Percentiles rank a stretch among this genome's conserved stretches.
Conservation (phyloP, 1,140 invertebrate species). For the Panagrolaimus sp. region DNA sequence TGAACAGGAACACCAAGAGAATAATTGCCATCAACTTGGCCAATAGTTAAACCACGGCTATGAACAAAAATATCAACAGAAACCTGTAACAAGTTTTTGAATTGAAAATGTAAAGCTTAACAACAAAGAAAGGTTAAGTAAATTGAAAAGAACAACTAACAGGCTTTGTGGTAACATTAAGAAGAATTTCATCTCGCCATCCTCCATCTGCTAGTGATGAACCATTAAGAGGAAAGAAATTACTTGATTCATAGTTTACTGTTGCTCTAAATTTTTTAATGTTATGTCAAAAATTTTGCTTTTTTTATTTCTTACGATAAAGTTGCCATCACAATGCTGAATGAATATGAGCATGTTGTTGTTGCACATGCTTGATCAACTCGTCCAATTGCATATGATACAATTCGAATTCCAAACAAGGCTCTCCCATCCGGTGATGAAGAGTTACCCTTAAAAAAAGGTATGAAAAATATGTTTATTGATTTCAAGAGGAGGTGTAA, state of each 20-base stretch:
- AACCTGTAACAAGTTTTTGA: not conserved
- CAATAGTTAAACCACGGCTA: not conserved
- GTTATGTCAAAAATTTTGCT: no score
- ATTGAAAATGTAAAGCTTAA: not conserved
- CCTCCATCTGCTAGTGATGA: no score
- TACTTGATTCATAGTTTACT: conserved; percentile 1
- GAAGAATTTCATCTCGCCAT: not conserved
- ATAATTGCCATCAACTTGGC: not conserved
- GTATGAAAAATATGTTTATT: no score
- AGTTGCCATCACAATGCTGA: no score
- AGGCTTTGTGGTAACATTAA: not conserved
- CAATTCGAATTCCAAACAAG: no score
- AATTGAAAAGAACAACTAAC: not conserved
- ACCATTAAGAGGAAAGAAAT: not conserved
- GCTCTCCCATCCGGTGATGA: no score
- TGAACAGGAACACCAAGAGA: not conserved
- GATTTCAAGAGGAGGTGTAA: no score
- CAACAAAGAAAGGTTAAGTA: not conserved
- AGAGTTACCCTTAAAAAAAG: no score
- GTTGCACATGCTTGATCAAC: no score
- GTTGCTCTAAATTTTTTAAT: not conserved
- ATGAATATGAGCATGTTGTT: no score
- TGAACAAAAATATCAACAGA: conserved; percentile 12
- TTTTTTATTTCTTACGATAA: no score
- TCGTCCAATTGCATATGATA: no score